These are phyloP conservation scores for Drosophila demipolita DNA, from an alignment of 2,888 invertebrate genomes.

Conservation along the genomic window DNA sequence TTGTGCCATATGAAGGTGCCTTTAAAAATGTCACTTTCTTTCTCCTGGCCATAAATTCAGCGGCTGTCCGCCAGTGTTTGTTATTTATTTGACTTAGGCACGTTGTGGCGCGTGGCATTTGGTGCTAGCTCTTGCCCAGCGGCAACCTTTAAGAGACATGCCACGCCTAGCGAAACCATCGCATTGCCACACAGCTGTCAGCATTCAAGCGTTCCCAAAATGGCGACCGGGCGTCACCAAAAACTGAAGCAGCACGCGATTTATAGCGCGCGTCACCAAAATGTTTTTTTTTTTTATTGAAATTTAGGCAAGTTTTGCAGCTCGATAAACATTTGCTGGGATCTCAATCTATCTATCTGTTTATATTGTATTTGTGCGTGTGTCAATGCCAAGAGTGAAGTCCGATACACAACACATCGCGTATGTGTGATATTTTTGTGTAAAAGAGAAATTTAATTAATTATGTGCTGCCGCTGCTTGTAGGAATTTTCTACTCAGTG, in stretches of 20 bases:
- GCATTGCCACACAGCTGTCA: slow-evolving; percentile 53
- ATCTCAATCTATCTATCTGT: slow-evolving; percentile 36
- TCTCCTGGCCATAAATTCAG: slow-evolving; percentile 70
- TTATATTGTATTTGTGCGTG: slow-evolving; percentile 57
- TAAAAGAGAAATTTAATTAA: slow-evolving; percentile 75
- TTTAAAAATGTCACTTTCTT: slow-evolving; percentile 39
- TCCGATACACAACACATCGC: slow-evolving; percentile 27
- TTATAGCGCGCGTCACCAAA: slow-evolving; percentile 71
- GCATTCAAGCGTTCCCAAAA: slow-evolving; percentile 68
- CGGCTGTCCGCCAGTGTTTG: slow-evolving; percentile 78
- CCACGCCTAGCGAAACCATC: slow-evolving; percentile 53
- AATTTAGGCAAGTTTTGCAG: slow-evolving; percentile 60
- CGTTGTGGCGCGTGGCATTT: slow-evolving; percentile 72
- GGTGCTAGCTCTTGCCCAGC: slow-evolving; percentile 52
- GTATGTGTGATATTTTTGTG: slow-evolving; percentile 64
- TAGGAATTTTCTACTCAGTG: slow-evolving; percentile 20
- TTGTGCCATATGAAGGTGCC: slow-evolving; percentile 23
- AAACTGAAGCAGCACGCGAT: slow-evolving; percentile 68
- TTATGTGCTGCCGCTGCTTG: slow-evolving; percentile 54
- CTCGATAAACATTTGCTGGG: slow-evolving; percentile 66
- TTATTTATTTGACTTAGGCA: slow-evolving; percentile 78
- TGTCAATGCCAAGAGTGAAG: slow-evolving; percentile 69
- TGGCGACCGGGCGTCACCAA: slow-evolving; percentile 45
- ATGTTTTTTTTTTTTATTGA: slow-evolving; percentile 60
- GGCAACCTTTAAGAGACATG: slow-evolving; percentile 69